Conservation (phyloP, 53 echinoderm and acorn worm genomes). For the Luidia sarsii region DNA sequence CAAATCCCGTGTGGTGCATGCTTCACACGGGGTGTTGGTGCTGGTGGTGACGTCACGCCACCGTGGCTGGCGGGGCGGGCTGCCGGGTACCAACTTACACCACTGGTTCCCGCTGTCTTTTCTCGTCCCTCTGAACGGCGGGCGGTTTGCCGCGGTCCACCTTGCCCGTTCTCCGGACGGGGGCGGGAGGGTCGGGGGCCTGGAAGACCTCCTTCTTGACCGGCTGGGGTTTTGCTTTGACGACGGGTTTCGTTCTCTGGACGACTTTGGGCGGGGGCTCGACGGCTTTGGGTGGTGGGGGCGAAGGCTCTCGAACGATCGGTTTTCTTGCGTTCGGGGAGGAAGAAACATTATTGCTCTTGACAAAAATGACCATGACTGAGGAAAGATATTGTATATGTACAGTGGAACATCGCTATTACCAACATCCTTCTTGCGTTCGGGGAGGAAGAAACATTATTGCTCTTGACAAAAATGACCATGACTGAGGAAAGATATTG, state of each 20-base stretch:
- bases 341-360: too few species aligned
- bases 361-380: too few species aligned
- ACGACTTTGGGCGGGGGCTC: conserved; percentile 26
- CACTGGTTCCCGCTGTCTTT: conserved; percentile 1
- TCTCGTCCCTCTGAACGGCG: conserved; percentile 13
- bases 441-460: conserved; percentile 3
- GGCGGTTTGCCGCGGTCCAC: conserved; percentile 56
- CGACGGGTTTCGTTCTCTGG: conserved; percentile 52
- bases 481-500: too few species aligned
- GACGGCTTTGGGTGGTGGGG: conserved; percentile 20
- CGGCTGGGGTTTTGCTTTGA: conserved; percentile 44
- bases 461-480: too few species aligned
- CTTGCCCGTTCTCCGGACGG: conserved; percentile 46
- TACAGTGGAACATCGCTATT: too few species aligned
- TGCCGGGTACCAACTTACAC: conserved; percentile 43
- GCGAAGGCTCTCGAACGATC: not conserved
- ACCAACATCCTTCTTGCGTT: conserved; percentile 25
- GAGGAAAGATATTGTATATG: too few species aligned
- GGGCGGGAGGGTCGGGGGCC: conserved; percentile 1
- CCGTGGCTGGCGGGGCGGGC: too few species aligned
- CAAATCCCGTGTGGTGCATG: too few species aligned
- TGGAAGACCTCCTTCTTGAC: conserved; percentile 35
- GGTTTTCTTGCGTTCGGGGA: conserved; percentile 37
- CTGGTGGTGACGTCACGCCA: too few species aligned
- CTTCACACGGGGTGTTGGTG: too few species aligned